Percentiles rank a stretch among this genome's conserved stretches.
phyloP scores from a whole-genome alignment of 1,140 invertebrate species.

The Meloidogyne floridensis region DNA sequence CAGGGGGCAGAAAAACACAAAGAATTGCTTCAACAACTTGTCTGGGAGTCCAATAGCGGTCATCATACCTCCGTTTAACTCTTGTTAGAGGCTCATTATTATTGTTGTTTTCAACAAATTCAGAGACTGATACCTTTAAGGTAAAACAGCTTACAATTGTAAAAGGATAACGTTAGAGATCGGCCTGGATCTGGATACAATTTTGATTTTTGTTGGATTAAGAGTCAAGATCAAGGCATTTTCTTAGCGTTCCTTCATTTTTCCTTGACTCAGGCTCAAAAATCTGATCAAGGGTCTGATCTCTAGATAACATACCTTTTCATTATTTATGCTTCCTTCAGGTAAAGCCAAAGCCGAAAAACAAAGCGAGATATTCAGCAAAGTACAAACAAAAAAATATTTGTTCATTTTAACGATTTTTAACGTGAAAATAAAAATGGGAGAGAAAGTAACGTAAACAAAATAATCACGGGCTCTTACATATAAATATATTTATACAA shows the following conservation, averaged over 20 bases:
- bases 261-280: no score
- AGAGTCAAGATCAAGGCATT: no score
- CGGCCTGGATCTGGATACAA: no score
- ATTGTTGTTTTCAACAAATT: not conserved
- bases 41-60: constrained; percentile 5
- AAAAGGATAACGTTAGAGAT: not conserved
- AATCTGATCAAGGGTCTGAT: no score
- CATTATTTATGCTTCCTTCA: not conserved
- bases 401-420: no score
- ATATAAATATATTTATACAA: not conserved
- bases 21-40: constrained; percentile 26
- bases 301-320: not conserved
- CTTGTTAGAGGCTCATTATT: not conserved
- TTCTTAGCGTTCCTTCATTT: no score
- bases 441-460: not conserved
- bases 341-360: no score
- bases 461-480: not conserved
- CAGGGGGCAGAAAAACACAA: constrained; percentile 34
- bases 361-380: no score
- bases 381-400: no score
- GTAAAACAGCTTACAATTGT: not conserved
- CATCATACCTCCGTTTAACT: not conserved
- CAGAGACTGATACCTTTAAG: not conserved
- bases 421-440: no score
- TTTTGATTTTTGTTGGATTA: no score